Base-by-base conservation (phyloP, 2,888 invertebrate genomes). In the Acrobasis consociella region DNA sequence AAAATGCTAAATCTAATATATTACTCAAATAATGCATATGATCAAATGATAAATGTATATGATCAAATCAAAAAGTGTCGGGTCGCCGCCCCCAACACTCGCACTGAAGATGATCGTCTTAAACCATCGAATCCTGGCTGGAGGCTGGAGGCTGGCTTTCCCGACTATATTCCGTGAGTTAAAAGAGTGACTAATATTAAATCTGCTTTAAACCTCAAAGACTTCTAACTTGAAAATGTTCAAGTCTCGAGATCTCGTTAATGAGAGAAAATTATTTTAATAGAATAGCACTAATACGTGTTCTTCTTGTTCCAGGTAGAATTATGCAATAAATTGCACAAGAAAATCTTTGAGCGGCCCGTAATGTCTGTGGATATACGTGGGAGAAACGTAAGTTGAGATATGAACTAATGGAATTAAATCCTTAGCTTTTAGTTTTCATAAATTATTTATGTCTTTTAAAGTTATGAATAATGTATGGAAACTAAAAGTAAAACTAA, bases 291-390 rank as follows among this genome's bases (percentile, higher is more conserved):
- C 90, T 92, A 91, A 92, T 87, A 88, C 92, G 87, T 89, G 86
- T 88, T 87, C 81, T 87, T 92, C 76, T 92, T 92, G 92, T 91
- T 92, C 75, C 92, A 92, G 92, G 92, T 92, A 92, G 92, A 91
- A 91, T 92, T 91, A 92, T 91, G 89, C 91, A 90, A 90, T 90
- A 86, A 91, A 85, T 87, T 86, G 85, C 87, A 83, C 85, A 74
- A 90, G 91, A 88, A 86, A 82, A 87, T 87, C 72, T 86, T 86
- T 86, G 82, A 86, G 72, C 83, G 76, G 71, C 83, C 79, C 76
- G 72, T 72, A 31, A 31, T 31, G 31, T 31, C 31, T 71, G 74
- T 77, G 79, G 81, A 76, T 83, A 80, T 77, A 79, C 72, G 75
- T 78, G 82, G 85, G 82, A 76, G 85, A 83, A 84, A 89, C 75